These are phyloP conservation scores for Sinocyclocheilus anshuiensis DNA, from an alignment of 2,113 vertebrate genomes.

Conservation along the genomic window DNA sequence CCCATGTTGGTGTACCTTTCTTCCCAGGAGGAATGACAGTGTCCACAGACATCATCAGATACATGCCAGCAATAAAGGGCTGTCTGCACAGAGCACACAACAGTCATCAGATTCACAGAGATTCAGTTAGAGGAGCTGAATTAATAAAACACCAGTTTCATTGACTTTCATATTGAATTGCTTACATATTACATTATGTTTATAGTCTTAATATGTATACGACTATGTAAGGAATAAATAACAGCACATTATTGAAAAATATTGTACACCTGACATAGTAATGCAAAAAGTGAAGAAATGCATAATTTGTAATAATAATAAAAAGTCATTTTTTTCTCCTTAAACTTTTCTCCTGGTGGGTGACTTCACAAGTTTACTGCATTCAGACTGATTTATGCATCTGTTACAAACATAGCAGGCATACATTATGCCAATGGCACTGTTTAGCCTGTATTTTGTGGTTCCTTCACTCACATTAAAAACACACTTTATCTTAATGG, in stretches of 20 bases:
- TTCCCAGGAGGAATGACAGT: constrained; percentile 90
- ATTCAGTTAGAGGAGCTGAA: no score
- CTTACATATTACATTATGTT: neutral
- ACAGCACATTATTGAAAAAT: neutral
- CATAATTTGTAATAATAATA: no score
- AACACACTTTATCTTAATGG: neutral
- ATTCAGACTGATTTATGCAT: neutral
- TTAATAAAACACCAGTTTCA: neutral
- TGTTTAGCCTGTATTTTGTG: neutral
- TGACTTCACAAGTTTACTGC: neutral
- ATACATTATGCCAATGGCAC: neutral
- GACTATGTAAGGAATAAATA: neutral
- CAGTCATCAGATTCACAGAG: neutral
- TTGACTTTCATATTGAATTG: neutral
- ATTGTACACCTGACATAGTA: neutral
- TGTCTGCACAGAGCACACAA: constrained; percentile 78
- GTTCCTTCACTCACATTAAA: neutral
- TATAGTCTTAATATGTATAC: neutral
- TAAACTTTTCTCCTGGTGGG: no score
- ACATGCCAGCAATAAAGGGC: constrained; percentile 94
- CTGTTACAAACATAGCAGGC: neutral
- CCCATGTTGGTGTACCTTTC: constrained; percentile 75
- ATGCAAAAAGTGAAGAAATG: no score
- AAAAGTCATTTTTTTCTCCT: no score
- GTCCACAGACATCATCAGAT: constrained; percentile 92